Base-by-base conservation (phyloP, 2,888 invertebrate genomes). In the Laspeyria flexula region DNA sequence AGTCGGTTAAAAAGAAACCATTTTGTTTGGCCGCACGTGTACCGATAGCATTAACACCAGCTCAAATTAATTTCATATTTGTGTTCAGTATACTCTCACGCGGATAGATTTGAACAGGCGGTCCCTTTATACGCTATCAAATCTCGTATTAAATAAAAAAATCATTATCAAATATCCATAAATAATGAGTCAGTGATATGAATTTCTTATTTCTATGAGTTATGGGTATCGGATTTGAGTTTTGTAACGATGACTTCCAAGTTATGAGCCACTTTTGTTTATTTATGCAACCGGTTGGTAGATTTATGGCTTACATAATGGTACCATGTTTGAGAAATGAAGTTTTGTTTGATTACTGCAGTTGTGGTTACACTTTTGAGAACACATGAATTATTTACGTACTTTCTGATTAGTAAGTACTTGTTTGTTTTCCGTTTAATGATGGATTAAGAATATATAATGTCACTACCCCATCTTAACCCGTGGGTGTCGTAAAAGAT, bases 61-160 rank as follows among this genome's bases (percentile, higher is more conserved):
- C 70, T 77, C 73, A 79, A 81, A 85, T 86, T 83, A 79, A 85
- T 85, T 81, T 85, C 73, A 65, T 79, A 81, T 84, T 78, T 77
- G 72, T 77, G 67, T 67, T 78, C 72, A 60, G 61, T 62, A 65
- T 71, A 75, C 84, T 86, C 85, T 88, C 87, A 85, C 85, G 81
- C 80, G 67, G 77, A 59, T 61, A 58, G 67, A 73, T n/a, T 73
- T 21, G 9, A 25, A 12, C 37, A 25, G n/a, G n/a, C n/a, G n/a
- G 39, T 21, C 58, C 60, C 66, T 77, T 71, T 70, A 74, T 66
- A 52, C 60, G 60, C 73, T 65, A 76, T 64, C 62, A 65, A 61
- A 60, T 55, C 65, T 63, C 53, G 60, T 56, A 64, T 62, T 68
- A 73, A 80, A 79, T 73, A 68, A 58, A 65, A 75, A 75, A 78